Percentiles rank a stretch among this genome's conserved stretches.
Conservation (phyloP, 2,888 invertebrate species). For the Bellardia bayeri region DNA sequence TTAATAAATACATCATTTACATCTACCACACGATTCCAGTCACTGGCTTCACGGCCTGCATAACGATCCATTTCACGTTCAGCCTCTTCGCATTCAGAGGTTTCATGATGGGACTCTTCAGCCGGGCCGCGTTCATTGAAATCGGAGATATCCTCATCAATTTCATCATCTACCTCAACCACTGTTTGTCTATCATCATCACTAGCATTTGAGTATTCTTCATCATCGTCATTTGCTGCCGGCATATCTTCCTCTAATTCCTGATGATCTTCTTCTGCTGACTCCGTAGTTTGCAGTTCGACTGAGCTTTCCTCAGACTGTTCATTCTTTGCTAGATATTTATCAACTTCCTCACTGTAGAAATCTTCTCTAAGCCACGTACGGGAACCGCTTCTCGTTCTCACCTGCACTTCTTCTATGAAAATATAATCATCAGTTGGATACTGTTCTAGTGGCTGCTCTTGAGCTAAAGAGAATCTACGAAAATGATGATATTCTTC, state of each 20-base stretch:
- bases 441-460: constrained; percentile 81
- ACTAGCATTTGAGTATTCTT: constrained; percentile 79
- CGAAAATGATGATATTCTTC: constrained; percentile 84
- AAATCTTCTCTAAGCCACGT: constrained; percentile 80
- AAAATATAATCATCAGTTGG: constrained; percentile 80
- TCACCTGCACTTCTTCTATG: constrained; percentile 80
- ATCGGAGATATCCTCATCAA: constrained; percentile 83
- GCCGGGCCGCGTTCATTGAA: constrained; percentile 81
- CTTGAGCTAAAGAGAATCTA: constrained; percentile 82
- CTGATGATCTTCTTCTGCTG: background rate
- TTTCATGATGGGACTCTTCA: constrained; percentile 83
- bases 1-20: constrained; percentile 68
- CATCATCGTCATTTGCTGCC: constrained; percentile 72
- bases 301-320: background rate
- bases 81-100: constrained; percentile 83
- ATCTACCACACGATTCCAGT: constrained; percentile 80
- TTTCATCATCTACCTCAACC: constrained; percentile 82
- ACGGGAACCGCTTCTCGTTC: constrained; percentile 78
- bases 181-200: constrained; percentile 83
- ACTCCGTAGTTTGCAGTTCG: constrained; percentile 1
- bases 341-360: constrained; percentile 76
- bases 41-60: constrained; percentile 79
- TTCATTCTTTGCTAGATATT: constrained; percentile 11
- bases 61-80: constrained; percentile 82
- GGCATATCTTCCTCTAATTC: constrained; percentile 11